Evolutionary conservation across 2,797 vertebrate species (phyloP), one percentile per base, ranked within the genome.

Genomic region (Diglossa cyanea): DNA sequence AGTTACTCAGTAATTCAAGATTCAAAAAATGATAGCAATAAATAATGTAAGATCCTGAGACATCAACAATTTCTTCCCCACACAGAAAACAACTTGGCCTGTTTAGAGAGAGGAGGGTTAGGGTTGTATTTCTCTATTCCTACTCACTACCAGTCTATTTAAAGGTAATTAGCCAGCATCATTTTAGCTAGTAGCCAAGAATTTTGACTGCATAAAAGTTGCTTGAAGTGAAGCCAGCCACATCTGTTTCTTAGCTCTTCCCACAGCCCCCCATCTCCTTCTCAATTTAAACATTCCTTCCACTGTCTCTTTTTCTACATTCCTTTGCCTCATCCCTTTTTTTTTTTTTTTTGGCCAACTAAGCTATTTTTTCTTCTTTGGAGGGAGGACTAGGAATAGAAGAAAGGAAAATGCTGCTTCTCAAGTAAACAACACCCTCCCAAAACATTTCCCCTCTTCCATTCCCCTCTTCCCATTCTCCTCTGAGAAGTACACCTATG

Each of bases 251-350:
- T 93, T 62, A 65, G 85, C 61, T 96, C 84, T 87, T 48, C 33
- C 31, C 48, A 17, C 42, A 79, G 18, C 18, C 53, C 26, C 45
- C 35, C 73, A 89, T 72, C 86, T 51, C 37, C 57, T 80, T 58
- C 67, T 58, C 92, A 96, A 96, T 93, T 96, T 94, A 86, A 91
- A 42, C 91, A 96, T 95, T 95, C 92, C 87, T 94, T 95, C 92
- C 87, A 90, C 88, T 91, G 86, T 65, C 84, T 92, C 85, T 91
- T 88, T 74, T 67, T 68, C 75, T 86, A 54, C 3, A 4, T 73
- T 93, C 65, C 71, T 92, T 91, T 84, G 74, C 62, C 68, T 95
- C 76, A 70, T 79, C 68, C 33, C 8, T 40, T 40, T 90, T 93
- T 26, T 94, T 94, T 47, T 93, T 94, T 47, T 93, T 94, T 67